Evolutionary conservation across 2,113 vertebrate species (phyloP).

Genomic region (Centropristis striata): DNA sequence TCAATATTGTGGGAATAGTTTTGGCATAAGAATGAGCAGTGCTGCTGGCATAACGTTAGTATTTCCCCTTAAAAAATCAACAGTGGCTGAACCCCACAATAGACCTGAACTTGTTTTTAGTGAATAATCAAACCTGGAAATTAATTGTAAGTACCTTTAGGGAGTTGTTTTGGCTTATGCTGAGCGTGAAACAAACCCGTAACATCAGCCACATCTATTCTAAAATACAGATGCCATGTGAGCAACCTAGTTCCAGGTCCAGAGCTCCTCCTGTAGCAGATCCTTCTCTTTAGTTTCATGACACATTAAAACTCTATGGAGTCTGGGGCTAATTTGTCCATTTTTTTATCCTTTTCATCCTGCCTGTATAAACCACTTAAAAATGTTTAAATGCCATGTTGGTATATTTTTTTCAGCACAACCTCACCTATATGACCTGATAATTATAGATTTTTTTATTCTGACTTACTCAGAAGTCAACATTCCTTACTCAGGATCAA

Average conservation of each 20-base stretch:
- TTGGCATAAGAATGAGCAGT: background rate
- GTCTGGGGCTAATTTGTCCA: no score
- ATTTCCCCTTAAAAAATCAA: background rate
- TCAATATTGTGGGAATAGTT: background rate
- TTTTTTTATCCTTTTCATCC: no score
- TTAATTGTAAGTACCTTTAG: background rate
- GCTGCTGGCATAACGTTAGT: background rate
- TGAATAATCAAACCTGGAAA: background rate
- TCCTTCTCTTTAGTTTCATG: conserved; percentile 23
- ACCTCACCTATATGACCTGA: no score
- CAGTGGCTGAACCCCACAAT: background rate
- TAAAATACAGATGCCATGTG: background rate
- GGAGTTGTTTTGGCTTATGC: background rate
- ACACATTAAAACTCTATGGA: conserved; percentile 42
- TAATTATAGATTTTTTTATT: no score
- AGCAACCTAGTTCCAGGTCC: no score
- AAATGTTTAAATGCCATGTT: no score
- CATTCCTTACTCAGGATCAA: no score
- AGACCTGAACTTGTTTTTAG: background rate
- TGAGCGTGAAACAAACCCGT: background rate
- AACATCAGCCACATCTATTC: background rate
- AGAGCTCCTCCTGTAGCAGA: background rate
- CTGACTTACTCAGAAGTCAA: no score
- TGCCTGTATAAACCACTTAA: no score
- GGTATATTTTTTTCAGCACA: no score